Base-by-base conservation (phyloP, 1,140 invertebrate species). In the Thaumatotibia leucotreta region DNA sequence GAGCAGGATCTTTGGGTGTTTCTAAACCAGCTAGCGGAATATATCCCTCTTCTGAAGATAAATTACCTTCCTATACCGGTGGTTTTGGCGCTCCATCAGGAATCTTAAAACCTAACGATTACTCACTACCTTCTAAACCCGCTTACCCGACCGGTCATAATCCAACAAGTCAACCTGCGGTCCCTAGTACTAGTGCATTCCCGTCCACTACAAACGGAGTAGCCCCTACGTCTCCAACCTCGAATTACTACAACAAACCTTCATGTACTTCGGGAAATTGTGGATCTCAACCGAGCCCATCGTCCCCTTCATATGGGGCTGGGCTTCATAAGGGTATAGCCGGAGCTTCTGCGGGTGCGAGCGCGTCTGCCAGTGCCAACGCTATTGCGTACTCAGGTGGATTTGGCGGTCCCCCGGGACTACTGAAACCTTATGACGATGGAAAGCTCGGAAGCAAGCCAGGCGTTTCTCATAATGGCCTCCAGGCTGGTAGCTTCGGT, bases 391-490 rank as follows among this genome's bases (percentile, higher is more conserved):
- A 89, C 54, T 74, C 82, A 29, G 88, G 85, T 27, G 83, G 85
- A 2, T 90, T 90, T 70, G 84, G 85, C 52, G 88, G 88, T 49
- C 88, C 88, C 61, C 77, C 86, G 23, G 88, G 88, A 14, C 65
- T 88, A 17, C 74, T 89, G 14, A 80, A 84, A 74, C 83, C 88
- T 1, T 81, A 72, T 67, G 85, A 88, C 50, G 52, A 74, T 65
- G 76, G 76, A 23, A 82, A 80, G 72, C 31, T 68, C 1, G 65
- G 24, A 45, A 52, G 64, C 14, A 33, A 65, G 4, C 50, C 52
- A 27, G 24, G 24, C 14, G 24, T 24, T 27, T 58, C n/a, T 58
- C 52, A 58, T 29, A 58, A 29, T 24, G 27, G 23, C n/a, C 23
- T 27, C 14, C 23, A 58, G 5, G 11, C 52, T 24, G 52, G 52